A percentile compares a stretch with the other conserved stretches of the same genome.
These are phyloP conservation scores for Diabrotica virgifera DNA, from an alignment of 1,140 invertebrate species.

Conservation along the genomic window DNA sequence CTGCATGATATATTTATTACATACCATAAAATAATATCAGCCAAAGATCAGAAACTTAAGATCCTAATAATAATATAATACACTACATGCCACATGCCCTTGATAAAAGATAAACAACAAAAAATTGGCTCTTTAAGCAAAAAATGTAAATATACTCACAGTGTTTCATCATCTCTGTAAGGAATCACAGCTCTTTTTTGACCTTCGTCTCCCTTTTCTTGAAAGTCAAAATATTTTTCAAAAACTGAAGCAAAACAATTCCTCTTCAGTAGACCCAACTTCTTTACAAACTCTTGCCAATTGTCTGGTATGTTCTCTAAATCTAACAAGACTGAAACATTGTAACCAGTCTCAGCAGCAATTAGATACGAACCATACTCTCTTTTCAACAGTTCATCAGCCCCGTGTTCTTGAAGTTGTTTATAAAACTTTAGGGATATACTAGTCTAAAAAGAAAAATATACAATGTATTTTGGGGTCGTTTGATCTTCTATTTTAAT, in stretches of 20 bases:
- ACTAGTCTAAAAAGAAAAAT: constrained; percentile 74
- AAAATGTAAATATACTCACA: constrained; percentile 66
- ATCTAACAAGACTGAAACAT: constrained; percentile 91
- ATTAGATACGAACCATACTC: constrained; percentile 84
- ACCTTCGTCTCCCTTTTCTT: constrained; percentile 86
- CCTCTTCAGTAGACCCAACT: constrained; percentile 92
- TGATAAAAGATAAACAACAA: constrained; percentile 24
- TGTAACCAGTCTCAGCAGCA: constrained; percentile 87
- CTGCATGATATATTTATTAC: constrained; percentile 16
- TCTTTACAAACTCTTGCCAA: constrained; percentile 85
- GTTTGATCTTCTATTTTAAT: too few species aligned
- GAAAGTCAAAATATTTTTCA: constrained; percentile 99
- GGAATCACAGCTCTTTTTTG: constrained; percentile 96
- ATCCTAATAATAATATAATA: constrained; percentile 23
- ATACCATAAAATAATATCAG: constrained; percentile 34
- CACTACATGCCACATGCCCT: constrained; percentile 35
- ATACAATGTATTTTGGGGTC: too few species aligned
- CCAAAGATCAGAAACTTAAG: constrained; percentile 19
- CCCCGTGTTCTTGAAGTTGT: constrained; percentile 96
- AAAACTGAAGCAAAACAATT: constrained; percentile 99
- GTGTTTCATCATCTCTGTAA: constrained; percentile 97
- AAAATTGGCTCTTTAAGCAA: too few species aligned
- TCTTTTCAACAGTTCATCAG: constrained; percentile 91
- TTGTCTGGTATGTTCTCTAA: constrained; percentile 88
- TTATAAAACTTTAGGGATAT: constrained; percentile 99